Percentiles rank a stretch among this genome's conserved stretches.
Conservation (phyloP, 2,113 vertebrate species). For the Mirza zaza region DNA sequence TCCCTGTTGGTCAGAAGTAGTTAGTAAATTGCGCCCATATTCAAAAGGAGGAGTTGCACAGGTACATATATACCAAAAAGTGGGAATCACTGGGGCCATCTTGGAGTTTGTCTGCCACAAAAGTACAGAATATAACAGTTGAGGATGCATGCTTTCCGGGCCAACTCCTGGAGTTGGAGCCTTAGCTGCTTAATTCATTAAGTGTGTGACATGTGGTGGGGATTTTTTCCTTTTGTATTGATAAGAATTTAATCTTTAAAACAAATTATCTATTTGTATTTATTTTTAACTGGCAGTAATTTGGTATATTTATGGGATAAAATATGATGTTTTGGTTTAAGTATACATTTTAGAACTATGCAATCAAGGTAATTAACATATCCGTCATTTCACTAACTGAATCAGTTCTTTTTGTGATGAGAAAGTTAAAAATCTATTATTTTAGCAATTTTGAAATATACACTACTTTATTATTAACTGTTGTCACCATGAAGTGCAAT, state of each 20-base stretch:
- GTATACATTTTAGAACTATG: neutral
- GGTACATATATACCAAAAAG: neutral
- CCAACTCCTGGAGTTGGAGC: neutral
- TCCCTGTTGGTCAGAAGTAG: neutral
- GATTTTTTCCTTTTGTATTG: neutral
- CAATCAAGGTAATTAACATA: neutral
- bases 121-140: neutral
- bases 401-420: neutral
- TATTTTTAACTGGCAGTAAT: neutral
- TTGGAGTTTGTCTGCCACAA: neutral
- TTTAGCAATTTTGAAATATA: neutral
- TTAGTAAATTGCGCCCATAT: neutral
- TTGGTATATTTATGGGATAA: neutral
- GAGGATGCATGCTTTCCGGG: accelerated
- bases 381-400: neutral
- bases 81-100: neutral
- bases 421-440: neutral
- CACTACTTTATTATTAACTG: neutral
- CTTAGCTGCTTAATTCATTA: neutral
- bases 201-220: neutral
- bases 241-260: neutral
- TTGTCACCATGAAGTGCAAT: neutral
- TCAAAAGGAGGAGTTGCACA: neutral
- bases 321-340: neutral
- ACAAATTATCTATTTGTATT: neutral